Conservation (phyloP, 2,888 invertebrate genomes). For the Dolichomitus sp. region DNA sequence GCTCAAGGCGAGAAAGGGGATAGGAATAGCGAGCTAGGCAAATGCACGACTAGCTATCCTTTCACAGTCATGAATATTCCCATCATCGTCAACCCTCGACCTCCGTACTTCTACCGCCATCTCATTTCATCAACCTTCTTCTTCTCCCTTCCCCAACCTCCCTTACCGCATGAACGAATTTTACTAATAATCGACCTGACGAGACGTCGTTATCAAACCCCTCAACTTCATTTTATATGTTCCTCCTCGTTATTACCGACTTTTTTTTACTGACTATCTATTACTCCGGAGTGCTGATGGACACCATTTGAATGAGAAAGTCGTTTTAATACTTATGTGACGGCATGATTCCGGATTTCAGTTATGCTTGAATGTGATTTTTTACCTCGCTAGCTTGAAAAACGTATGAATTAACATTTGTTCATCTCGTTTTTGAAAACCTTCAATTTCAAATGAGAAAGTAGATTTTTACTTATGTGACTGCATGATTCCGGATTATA, state of each 20-base stretch:
- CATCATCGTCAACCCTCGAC: constrained; percentile 50
- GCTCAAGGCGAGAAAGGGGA: neutral
- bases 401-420: too few species aligned
- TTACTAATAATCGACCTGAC: neutral
- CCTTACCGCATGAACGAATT: neutral
- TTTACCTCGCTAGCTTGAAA: too few species aligned
- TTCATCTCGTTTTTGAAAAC: too few species aligned
- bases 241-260: neutral
- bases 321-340: too few species aligned
- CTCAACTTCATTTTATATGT: neutral
- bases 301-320: too few species aligned
- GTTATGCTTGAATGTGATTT: too few species aligned
- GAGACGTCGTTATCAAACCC: neutral
- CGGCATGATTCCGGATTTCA: too few species aligned
- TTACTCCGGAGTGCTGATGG: neutral
- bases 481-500: too few species aligned
- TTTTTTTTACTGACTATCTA: neutral
- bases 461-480: too few species aligned
- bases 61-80: constrained; percentile 54
- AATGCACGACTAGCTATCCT: constrained; percentile 12
- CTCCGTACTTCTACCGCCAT: constrained; percentile 41
- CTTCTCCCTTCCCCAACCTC: neutral
- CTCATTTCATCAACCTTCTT: constrained; percentile 33
- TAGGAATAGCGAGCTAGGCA: neutral
- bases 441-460: too few species aligned